Percentiles rank a stretch among this genome's conserved stretches.
Conservation (phyloP, 2,797 vertebrate genomes). For the Aratinga solstitialis region DNA sequence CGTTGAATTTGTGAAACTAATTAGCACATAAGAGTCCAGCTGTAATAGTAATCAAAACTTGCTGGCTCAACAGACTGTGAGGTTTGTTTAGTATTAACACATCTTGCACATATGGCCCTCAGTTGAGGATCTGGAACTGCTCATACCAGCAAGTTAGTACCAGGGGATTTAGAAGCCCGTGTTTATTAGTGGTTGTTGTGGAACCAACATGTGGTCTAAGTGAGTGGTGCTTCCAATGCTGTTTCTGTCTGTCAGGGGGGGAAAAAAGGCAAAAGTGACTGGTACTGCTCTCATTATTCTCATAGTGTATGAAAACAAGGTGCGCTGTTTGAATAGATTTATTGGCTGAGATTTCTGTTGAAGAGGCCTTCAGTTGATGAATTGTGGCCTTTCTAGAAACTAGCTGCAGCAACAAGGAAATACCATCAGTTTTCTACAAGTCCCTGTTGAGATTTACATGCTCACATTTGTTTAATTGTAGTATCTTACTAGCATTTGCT, state of each 20-base stretch:
- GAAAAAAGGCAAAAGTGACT: neutral
- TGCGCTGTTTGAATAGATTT: neutral
- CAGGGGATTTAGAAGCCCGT: neutral
- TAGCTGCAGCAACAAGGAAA: slow-evolving; percentile 56
- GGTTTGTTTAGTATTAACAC: neutral
- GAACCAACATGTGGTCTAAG: slow-evolving; percentile 29
- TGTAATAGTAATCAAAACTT: slow-evolving; percentile 38
- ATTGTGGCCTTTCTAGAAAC: slow-evolving; percentile 34
- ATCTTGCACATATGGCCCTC: slow-evolving; percentile 26
- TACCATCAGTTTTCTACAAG: neutral
- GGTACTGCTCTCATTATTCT: slow-evolving; percentile 7
- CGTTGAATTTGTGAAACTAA: slow-evolving; percentile 41
- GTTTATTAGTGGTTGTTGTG: slow-evolving; percentile 35
- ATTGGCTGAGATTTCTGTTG: neutral
- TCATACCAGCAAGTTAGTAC: neutral
- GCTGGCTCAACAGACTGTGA: slow-evolving; percentile 25
- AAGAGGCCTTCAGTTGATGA: slow-evolving; percentile 22
- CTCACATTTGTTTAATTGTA: slow-evolving; percentile 17
- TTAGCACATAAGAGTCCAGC: slow-evolving; percentile 28
- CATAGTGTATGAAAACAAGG: neutral
- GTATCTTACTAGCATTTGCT: slow-evolving; percentile 26
- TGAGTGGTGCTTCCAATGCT: neutral
- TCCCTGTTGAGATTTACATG: slow-evolving; percentile 18
- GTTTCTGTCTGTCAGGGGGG: neutral
- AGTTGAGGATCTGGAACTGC: neutral